Percentiles rank a stretch among this genome's conserved stretches.
Conservation (phyloP, 2,113 vertebrate genomes). For the Nothobranchius furzeri region DNA sequence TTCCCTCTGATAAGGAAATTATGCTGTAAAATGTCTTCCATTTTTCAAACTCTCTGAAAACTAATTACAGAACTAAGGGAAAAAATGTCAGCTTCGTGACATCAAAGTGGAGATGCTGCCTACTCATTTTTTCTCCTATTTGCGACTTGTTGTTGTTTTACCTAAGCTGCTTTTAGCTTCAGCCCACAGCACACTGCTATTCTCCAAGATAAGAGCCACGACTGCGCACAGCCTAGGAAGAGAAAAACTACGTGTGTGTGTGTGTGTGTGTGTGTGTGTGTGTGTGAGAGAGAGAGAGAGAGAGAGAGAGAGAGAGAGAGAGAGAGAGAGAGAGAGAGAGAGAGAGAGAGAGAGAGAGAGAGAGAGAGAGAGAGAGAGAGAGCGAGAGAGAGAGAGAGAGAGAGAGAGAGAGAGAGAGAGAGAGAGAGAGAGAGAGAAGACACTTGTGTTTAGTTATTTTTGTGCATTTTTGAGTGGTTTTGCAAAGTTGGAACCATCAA, state of each 20-base stretch:
- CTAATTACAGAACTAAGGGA: slow-evolving; percentile 66
- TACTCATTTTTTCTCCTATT: slow-evolving; percentile 45
- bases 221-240: slow-evolving; percentile 1
- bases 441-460: slow-evolving; percentile 1
- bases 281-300: no score
- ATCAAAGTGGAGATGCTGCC: slow-evolving; percentile 62
- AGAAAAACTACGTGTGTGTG: slow-evolving; percentile 12
- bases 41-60: slow-evolving; percentile 57
- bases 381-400: no score
- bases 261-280: background rate
- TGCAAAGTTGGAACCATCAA: slow-evolving; percentile 12
- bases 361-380: background rate
- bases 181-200: slow-evolving; percentile 40
- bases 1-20: slow-evolving; percentile 66
- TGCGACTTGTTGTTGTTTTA: slow-evolving; percentile 59
- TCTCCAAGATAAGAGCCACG: slow-evolving; percentile 51
- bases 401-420: no score
- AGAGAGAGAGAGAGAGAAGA: slow-evolving; percentile 3
- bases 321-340: no score
- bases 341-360: background rate
- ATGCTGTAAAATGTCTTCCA: slow-evolving; percentile 48
- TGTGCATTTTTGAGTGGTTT: slow-evolving; percentile 4
- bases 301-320: no score
- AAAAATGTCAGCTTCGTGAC: slow-evolving; percentile 65
- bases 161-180: slow-evolving; percentile 63